Conservation (phyloP, 2,888 invertebrate genomes). For the Tenthredo livida region DNA sequence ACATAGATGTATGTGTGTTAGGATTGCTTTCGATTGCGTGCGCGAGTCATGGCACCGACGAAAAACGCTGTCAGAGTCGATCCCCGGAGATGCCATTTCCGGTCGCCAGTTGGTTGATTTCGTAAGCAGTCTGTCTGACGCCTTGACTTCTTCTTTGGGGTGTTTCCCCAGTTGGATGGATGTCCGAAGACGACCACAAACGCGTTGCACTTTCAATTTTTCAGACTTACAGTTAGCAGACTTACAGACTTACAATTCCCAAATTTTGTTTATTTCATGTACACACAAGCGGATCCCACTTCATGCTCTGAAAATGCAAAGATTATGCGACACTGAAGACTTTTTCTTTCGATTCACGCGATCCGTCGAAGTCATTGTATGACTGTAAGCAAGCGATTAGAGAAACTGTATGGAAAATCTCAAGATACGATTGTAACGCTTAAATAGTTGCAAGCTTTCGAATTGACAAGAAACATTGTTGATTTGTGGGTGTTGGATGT, state of each 20-base stretch:
- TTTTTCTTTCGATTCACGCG: not conserved
- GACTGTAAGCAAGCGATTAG: not conserved
- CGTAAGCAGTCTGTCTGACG: slow-evolving; percentile 39
- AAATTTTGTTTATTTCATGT: not conserved
- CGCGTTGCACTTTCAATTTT: not conserved
- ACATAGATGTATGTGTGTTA: not conserved
- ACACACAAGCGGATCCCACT: not conserved
- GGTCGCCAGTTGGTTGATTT: slow-evolving; percentile 52
- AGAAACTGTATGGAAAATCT: not conserved
- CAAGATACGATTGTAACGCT: not conserved
- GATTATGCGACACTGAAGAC: not conserved
- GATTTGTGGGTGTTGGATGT: not conserved
- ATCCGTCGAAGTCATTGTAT: not conserved
- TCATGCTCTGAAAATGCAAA: not conserved
- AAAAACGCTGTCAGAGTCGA: slow-evolving; percentile 49
- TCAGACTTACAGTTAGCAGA: not conserved
- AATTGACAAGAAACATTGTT: not conserved
- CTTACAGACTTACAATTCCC: not conserved
- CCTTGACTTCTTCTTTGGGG: slow-evolving; percentile 12
- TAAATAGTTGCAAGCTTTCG: not conserved
- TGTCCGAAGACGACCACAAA: slow-evolving; percentile 27
- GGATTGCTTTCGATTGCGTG: slow-evolving; percentile 38
- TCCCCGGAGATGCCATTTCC: slow-evolving; percentile 46
- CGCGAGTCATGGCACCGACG: slow-evolving; percentile 4
- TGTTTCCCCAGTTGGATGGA: not conserved